These are phyloP conservation scores for Molorchus minor DNA, from an alignment of 2,888 invertebrate species.

Conservation along the genomic window DNA sequence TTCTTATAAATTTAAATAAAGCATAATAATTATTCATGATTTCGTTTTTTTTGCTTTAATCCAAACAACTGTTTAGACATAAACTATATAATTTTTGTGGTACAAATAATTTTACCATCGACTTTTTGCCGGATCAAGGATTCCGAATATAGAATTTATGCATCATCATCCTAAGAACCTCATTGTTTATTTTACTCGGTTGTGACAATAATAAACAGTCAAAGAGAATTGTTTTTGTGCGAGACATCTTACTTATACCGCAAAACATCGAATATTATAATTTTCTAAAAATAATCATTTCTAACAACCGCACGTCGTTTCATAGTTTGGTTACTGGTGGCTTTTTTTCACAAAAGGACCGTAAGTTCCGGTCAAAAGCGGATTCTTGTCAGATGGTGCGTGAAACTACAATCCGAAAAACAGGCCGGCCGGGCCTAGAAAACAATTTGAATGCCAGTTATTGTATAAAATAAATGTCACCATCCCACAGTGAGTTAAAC, in stretches of 20 bases:
- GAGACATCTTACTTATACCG: neutral
- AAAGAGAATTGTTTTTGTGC: neutral
- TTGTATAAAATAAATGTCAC: no score
- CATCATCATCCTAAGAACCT: constrained; percentile 6
- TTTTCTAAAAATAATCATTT: neutral
- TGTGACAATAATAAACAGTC: neutral
- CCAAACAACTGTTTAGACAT: neutral
- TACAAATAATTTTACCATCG: neutral
- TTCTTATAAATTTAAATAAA: neutral
- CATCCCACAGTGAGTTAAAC: no score
- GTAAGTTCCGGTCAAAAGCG: neutral
- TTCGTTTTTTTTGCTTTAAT: neutral
- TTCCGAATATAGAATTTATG: constrained; percentile 1
- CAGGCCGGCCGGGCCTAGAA: constrained; percentile 27
- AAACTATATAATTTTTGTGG: constrained; percentile 11
- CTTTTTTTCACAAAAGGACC: neutral
- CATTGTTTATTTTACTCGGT: constrained; percentile 4
- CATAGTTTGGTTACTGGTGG: neutral
- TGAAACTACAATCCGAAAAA: constrained; percentile 7
- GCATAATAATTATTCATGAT: neutral
- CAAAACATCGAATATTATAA: neutral
- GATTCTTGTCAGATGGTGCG: constrained; percentile 6
- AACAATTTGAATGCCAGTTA: constrained; percentile 13
- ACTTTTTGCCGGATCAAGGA: neutral
- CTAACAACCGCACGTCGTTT: neutral